Evolutionary conservation across 2,113 vertebrate genomes (phyloP).

Genomic region (Tamias sibiricus): DNA sequence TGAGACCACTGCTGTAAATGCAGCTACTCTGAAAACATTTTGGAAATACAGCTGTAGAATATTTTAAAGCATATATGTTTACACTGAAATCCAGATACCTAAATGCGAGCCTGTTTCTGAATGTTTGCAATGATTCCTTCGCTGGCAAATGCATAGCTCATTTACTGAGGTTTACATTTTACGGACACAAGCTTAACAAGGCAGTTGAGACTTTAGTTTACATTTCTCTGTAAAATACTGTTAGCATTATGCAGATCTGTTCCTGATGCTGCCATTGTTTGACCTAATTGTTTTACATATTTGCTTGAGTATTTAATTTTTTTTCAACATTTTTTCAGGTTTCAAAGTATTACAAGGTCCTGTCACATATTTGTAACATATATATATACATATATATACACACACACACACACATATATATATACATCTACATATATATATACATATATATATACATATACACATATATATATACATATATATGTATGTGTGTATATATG

Average conservation of each 20-base stretch:
- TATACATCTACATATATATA: too few species aligned
- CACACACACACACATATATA: too few species aligned
- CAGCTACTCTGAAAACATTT: conserved; percentile 73
- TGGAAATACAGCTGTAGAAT: conserved; percentile 51
- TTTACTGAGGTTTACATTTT: conserved; percentile 77
- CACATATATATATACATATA: too few species aligned
- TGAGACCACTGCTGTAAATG: conserved; percentile 66
- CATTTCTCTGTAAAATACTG: conserved; percentile 76
- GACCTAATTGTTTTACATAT: conserved; percentile 65
- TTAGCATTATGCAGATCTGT: conserved; percentile 72
- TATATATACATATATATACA: too few species aligned
- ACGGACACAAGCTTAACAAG: conserved; percentile 81
- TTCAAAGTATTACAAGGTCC: background rate
- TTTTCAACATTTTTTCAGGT: background rate
- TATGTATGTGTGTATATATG: too few species aligned
- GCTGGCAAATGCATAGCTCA: conserved; percentile 74
- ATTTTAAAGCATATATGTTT: conserved; percentile 43
- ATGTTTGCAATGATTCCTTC: conserved; percentile 74
- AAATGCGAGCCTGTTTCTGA: conserved; percentile 71
- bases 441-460: too few species aligned
- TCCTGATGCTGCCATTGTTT: conserved; percentile 31
- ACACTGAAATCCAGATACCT: conserved; percentile 57
- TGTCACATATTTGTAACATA: background rate
- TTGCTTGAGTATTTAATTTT: conserved; percentile 40
- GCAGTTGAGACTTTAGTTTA: conserved; percentile 78